Percentiles rank a stretch among this genome's conserved stretches.
Evolutionary conservation across 2,888 invertebrate genomes (phyloP).

Genomic region (Phanerotoma sp.): DNA sequence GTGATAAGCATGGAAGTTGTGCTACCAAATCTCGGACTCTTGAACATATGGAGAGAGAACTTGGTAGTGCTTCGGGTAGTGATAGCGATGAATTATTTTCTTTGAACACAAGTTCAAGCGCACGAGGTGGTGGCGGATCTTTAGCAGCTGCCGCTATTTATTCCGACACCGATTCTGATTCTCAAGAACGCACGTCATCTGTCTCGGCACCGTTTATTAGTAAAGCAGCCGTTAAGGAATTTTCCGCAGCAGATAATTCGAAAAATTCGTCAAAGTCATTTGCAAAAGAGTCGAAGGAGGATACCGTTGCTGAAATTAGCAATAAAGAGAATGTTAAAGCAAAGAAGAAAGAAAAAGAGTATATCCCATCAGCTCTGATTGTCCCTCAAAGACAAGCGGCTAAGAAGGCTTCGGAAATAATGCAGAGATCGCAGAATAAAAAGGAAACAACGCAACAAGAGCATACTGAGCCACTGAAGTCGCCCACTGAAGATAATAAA

Average conservation of each 20-base stretch:
- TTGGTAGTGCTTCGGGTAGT: constrained; percentile 69
- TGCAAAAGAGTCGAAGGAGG: constrained; percentile 52
- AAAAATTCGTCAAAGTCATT: constrained; percentile 69
- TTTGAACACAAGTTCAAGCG: constrained; percentile 55
- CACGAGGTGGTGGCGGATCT: constrained; percentile 46
- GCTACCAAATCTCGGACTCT: constrained; percentile 62
- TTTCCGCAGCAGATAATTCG: constrained; percentile 71
- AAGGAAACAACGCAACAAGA: constrained; percentile 57
- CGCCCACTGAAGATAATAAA: constrained; percentile 36
- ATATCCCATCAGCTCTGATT: constrained; percentile 75
- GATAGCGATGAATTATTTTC: constrained; percentile 81
- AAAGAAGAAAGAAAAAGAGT: constrained; percentile 58
- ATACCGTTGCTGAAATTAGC: constrained; percentile 41
- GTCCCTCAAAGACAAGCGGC: constrained; percentile 90
- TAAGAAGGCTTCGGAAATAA: constrained; percentile 86
- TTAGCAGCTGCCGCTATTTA: constrained; percentile 74
- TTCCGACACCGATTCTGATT: constrained; percentile 77
- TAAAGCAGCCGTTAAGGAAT: constrained; percentile 84
- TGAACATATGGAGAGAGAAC: constrained; percentile 74
- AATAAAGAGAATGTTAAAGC: constrained; percentile 59
- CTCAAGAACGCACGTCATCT: constrained; percentile 64
- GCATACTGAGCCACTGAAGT: constrained; percentile 51
- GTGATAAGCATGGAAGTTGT: constrained; percentile 42
- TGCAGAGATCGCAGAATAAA: constrained; percentile 67
- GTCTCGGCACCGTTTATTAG: constrained; percentile 69